Percentiles rank a stretch among this genome's conserved stretches.
Conservation (phyloP, 2,888 invertebrate species). For the Euplagia quadripunctaria region DNA sequence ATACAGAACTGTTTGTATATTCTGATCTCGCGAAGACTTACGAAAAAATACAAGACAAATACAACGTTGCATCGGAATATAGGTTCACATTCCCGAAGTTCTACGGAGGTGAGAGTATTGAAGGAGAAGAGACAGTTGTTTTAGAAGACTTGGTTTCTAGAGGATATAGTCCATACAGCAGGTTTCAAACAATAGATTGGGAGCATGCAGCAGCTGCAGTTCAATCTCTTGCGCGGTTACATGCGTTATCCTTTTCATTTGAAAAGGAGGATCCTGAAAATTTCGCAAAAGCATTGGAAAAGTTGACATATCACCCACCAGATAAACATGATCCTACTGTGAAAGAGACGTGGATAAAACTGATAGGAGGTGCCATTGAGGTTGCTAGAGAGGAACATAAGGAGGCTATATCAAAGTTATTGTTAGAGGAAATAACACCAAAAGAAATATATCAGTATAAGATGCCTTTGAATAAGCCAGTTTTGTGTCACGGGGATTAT, state of each 20-base stretch:
- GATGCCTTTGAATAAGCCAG: constrained; percentile 49
- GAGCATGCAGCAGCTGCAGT: constrained; percentile 61
- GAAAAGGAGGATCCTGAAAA: constrained; percentile 64
- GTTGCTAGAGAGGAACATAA: constrained; percentile 55
- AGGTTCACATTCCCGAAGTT: constrained; percentile 59
- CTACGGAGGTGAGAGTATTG: constrained; percentile 53
- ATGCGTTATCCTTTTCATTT: constrained; percentile 72
- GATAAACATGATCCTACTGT: constrained; percentile 18
- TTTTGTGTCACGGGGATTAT: constrained; percentile 64
- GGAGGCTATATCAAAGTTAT: constrained; percentile 45
- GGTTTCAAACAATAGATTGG: constrained; percentile 62
- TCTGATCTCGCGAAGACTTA: constrained; percentile 44
- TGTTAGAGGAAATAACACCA: constrained; percentile 22
- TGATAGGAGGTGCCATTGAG: constrained; percentile 41
- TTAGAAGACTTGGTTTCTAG: constrained; percentile 63
- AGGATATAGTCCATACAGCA: constrained; percentile 58
- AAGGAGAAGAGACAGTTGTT: constrained; percentile 62
- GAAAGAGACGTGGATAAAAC: constrained; percentile 38
- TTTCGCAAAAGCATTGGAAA: constrained; percentile 41
- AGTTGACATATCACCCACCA: constrained; percentile 32
- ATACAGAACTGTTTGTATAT: constrained; percentile 59
- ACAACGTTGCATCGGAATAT: constrained; percentile 48
- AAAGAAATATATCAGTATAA: constrained; percentile 45
- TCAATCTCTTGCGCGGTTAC: constrained; percentile 65
- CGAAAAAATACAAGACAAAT: constrained; percentile 52